A percentile compares a stretch with the other conserved stretches of the same genome.
Conservation (phyloP, 2,797 vertebrate genomes). For the Rhabdophis nuchalis region DNA sequence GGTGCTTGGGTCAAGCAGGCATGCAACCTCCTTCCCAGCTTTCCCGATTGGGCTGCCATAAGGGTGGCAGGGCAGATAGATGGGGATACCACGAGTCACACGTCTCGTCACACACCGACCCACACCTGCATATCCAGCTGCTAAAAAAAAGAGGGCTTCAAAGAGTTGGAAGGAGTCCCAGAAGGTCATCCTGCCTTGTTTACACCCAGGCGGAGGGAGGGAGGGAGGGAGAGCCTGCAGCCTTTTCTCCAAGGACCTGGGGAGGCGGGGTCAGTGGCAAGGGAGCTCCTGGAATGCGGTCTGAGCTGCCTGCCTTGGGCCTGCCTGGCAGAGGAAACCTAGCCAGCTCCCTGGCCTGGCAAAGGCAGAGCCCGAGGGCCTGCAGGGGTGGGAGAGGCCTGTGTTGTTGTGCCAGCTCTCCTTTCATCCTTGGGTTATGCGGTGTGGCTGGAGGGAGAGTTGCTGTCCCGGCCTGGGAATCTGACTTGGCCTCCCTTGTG, state of each 20-base stretch:
- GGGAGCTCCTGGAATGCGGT: not conserved
- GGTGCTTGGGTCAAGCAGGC: not conserved
- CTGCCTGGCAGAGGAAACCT: not conserved
- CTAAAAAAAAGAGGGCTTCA: not conserved
- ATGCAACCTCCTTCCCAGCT: not conserved
- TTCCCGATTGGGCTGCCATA: not conserved
- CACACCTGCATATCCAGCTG: not conserved
- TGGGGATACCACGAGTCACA: not conserved
- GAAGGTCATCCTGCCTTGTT: not conserved
- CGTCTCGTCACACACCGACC: not conserved
- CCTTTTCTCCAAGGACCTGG: not conserved
- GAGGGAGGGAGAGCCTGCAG: not conserved
- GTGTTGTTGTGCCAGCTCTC: not conserved
- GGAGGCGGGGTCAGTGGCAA: not conserved
- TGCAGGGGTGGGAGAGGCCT: no score
- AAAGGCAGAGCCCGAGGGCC: not conserved
- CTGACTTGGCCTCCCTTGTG: fast-evolving
- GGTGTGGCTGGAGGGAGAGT: not conserved
- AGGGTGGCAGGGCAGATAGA: not conserved
- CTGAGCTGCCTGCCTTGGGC: not conserved
- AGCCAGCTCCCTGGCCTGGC: not conserved
- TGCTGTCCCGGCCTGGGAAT: not conserved
- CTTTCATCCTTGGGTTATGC: not conserved
- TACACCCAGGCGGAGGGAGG: not conserved
- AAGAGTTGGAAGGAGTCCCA: not conserved